Evolutionary conservation across 2,113 vertebrate genomes (phyloP).

Genomic region (Ciconia stormi): DNA sequence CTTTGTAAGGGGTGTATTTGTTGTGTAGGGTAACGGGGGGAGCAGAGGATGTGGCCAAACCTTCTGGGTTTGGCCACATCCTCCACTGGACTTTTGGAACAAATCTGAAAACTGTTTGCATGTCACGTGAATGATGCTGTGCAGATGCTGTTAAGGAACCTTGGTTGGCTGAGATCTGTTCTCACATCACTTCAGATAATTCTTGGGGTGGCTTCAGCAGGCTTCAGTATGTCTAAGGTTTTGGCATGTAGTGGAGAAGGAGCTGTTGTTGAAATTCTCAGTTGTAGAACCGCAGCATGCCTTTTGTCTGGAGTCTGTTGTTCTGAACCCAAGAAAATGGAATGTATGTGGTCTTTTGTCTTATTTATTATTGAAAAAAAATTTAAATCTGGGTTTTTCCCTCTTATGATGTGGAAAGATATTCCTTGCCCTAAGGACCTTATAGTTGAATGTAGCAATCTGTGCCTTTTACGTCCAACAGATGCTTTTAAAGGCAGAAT

Average conservation of each 20-base stretch:
- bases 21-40: background rate
- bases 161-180: background rate
- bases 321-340: background rate
- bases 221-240: accelerated
- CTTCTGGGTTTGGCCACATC: background rate
- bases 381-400: background rate
- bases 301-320: background rate
- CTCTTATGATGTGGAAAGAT: background rate
- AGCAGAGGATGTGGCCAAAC: background rate
- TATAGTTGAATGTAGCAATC: background rate
- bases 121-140: accelerated
- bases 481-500: background rate
- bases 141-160: background rate
- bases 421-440: background rate
- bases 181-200: accelerated
- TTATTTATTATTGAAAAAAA: background rate
- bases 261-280: background rate
- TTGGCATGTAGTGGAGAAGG: background rate
- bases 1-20: background rate
- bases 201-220: background rate
- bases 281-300: accelerated
- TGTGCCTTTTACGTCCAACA: background rate
- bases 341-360: background rate
- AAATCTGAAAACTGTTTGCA: background rate
- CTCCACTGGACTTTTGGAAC: background rate